Evolutionary conservation across 2,888 invertebrate species (phyloP).

Genomic region (Zelleria hepariella): DNA sequence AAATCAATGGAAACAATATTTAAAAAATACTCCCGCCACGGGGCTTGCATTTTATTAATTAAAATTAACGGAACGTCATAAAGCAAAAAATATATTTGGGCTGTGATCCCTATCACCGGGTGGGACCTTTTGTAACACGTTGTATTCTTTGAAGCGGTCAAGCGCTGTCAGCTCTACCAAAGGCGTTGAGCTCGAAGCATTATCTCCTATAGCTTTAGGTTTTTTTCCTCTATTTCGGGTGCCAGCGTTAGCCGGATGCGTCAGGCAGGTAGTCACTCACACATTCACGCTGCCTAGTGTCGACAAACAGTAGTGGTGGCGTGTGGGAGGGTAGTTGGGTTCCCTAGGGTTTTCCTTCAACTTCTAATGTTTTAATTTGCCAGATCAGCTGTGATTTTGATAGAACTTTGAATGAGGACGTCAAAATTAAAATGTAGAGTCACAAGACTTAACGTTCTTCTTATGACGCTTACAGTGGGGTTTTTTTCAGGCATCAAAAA

Average conservation of each 20-base stretch:
- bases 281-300: conserved; percentile 27
- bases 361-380: not conserved
- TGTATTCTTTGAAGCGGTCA: not conserved
- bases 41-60: too few species aligned
- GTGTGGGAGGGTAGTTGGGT: not conserved
- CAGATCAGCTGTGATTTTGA: not conserved
- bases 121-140: too few species aligned
- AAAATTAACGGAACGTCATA: too few species aligned
- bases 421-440: too few species aligned
- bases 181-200: not conserved
- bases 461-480: too few species aligned
- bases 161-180: not conserved
- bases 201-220: not conserved
- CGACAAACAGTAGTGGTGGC: not conserved
- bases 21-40: too few species aligned
- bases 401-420: not conserved
- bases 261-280: conserved; percentile 59
- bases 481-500: too few species aligned
- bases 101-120: too few species aligned
- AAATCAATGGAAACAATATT: too few species aligned
- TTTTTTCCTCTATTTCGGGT: not conserved
- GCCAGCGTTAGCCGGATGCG: conserved; percentile 33
- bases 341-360: not conserved
- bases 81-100: too few species aligned
- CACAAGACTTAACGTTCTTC: too few species aligned